Evolutionary conservation across 2,888 invertebrate genomes (phyloP), one percentile per base, ranked within the genome.

Genomic region (Itoplectis maculator): DNA sequence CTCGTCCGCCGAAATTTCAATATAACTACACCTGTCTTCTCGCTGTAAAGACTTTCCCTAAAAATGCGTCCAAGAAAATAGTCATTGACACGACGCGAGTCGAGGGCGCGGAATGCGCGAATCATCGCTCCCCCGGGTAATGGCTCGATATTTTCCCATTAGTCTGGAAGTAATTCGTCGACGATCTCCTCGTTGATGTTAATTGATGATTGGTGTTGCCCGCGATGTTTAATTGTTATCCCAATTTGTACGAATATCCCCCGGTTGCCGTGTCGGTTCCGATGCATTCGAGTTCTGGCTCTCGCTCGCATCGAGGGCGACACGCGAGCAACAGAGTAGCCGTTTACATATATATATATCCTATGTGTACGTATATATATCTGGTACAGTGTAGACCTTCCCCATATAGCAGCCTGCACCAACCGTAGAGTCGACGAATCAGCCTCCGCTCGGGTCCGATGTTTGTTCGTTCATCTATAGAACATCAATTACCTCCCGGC

Each of bases 381-480:
- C 42, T 42, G 35, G 59, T 40, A 68, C 37, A 37, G 59, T 15
- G 51, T 15, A 42, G 35, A 35, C 72, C 72, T 65, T 76, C 23
- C 47, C 80, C 40, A 7, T 61, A 37, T 23, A 49, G 73, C 61
- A 47, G 47, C 35, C 61, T 37, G 47, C 56, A 54, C 49, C n/a
- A 49, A 47, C 42, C 23, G 45, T 45, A 61, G 74, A 79, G 54
- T 79, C 79, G 69, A 56, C 69, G 81, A 72, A 80, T 80, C 80
- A 80, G 80, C 77, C 75, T 70, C 69, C 66, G 45, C 79, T 54
- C 66, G 75, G n/a, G 51, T 78, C 61, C 79, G 79, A 79, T 82
- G 79, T 82, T 82, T 82, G 82, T 75, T 82, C 79, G 82, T 72
- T 82, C 79, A 75, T 79, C 82, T 82, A 79, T 79, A 75, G 70